Evolutionary conservation across 2,113 vertebrate species (phyloP), one percentile per base, ranked within the genome.

Genomic region (Pomatostomus ruficeps): DNA sequence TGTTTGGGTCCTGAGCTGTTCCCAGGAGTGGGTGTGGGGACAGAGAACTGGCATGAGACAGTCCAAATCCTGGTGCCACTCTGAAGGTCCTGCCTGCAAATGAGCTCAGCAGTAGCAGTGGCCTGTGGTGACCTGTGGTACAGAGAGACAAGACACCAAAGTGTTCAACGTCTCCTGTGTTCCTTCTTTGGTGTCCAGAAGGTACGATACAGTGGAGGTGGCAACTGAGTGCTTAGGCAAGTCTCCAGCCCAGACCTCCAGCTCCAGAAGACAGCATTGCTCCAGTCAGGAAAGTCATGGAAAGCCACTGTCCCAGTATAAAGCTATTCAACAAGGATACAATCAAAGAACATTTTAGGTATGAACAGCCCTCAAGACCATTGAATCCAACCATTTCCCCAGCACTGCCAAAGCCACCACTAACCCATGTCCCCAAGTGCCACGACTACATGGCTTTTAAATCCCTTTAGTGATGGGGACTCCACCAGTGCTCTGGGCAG

Each of bases 191-290:
- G 16, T 15, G n/a, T 33, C 43, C 33, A 46, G 55, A 63, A 80
- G 17, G 18, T 31, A 26, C 3, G 8, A 26, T 22, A 31, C 3
- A 13, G 29, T 25, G 43, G 28, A 80, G 62, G 74, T 36, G n/a
- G 28, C 38, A 74, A 55, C 5, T 0, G 1, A 35, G 36, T 2
- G 6, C 42, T 61, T 26, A 59, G 2, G 3, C 7, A 16, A 52
- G 35, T 43, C 31, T 59, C 40, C 2, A 10, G n/a, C n/a, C n/a
- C n/a, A n/a, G n/a, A n/a, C n/a, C 31, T 59, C 40, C 2, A 10
- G 67, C 48, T 31, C 28, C 28, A 49, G 52, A 75, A 75, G 9
- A 67, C 2, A 7, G 13, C 31, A 31, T 31, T 49, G 36, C 73
- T 49, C 43, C 42, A 26, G 35, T 10, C 35, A 61, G 10, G 8